These are phyloP conservation scores for Chouioia cunea DNA, from an alignment of 2,888 invertebrate species.

Conservation along the genomic window DNA sequence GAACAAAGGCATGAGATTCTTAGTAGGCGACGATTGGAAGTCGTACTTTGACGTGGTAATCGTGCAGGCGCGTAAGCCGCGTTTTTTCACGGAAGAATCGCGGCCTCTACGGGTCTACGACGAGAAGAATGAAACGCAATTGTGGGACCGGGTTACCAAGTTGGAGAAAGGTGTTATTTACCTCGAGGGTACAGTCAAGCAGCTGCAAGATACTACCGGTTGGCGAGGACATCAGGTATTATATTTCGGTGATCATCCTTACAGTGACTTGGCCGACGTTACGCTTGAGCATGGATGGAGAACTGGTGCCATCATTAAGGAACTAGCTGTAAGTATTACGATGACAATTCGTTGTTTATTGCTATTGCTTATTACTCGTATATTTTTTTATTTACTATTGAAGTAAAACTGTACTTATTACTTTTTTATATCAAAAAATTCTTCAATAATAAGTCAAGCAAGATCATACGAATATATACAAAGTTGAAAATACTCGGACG, in stretches of 20 bases:
- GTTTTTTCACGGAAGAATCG: conserved; percentile 93
- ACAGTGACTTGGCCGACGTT: conserved; percentile 96
- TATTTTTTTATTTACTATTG: too few relatives aligned
- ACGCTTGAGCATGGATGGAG: conserved; percentile 97
- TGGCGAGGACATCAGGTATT: conserved; percentile 94
- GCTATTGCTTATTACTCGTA: too few relatives aligned
- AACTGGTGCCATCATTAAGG: conserved; percentile 97
- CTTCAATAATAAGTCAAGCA: too few relatives aligned
- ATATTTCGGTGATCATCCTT: conserved; percentile 98
- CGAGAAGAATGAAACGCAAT: conserved; percentile 81
- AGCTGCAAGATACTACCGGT: conserved; percentile 91
- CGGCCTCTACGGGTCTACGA: conserved; percentile 92
- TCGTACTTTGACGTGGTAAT: conserved; percentile 94
- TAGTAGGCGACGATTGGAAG: conserved; percentile 91
- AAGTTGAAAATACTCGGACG: too few relatives aligned
- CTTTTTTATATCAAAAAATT: too few relatives aligned
- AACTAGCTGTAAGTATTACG: conserved; percentile 80
- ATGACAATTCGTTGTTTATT: too few relatives aligned
- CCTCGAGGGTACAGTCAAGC: conserved; percentile 95
- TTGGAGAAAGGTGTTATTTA: conserved; percentile 92
- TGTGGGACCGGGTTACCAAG: conserved; percentile 91
- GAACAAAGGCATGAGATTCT: conserved; percentile 90
- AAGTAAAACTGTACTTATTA: too few relatives aligned
- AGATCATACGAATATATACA: too few relatives aligned
- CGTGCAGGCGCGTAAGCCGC: conserved; percentile 94